Evolutionary conservation across 2,888 invertebrate genomes (phyloP).

Genomic region (Cantharis flavilabris): DNA sequence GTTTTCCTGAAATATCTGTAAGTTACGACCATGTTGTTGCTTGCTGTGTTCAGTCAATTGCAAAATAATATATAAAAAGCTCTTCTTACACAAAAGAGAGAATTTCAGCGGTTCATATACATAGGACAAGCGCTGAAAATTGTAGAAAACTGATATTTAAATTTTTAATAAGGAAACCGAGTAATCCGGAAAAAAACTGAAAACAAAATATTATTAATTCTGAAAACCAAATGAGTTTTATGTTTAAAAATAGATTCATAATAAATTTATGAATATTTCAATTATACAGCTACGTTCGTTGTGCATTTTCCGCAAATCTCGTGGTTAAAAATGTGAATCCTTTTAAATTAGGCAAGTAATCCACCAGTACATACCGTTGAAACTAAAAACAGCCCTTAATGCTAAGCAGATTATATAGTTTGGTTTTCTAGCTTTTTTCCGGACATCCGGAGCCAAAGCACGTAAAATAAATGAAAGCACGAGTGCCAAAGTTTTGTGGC

Average conservation of each 20-base stretch:
- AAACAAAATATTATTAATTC: background rate
- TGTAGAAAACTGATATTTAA: background rate
- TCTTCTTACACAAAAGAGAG: too few relatives aligned
- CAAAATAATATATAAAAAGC: background rate
- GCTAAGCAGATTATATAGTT: slow-evolving; percentile 12
- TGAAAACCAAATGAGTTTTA: background rate
- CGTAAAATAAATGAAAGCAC: slow-evolving; percentile 23
- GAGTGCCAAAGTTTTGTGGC: slow-evolving; percentile 21
- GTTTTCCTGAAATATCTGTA: background rate
- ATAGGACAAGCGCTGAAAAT: background rate
- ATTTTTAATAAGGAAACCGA: background rate
- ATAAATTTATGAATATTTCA: too few relatives aligned
- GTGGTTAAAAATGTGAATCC: background rate
- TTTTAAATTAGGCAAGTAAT: background rate
- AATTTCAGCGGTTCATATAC: background rate
- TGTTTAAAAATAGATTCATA: too few relatives aligned
- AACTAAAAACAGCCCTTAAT: background rate
- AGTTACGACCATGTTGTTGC: background rate
- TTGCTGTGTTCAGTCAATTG: background rate
- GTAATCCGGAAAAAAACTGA: background rate
- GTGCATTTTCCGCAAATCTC: background rate
- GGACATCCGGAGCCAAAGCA: slow-evolving; percentile 9
- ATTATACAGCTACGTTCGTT: background rate
- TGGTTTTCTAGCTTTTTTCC: slow-evolving; percentile 11
- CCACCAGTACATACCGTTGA: background rate